Evolutionary conservation across 1,140 invertebrate genomes (phyloP), one percentile per base, ranked within the genome.

Genomic region (Octopus sinensis): DNA sequence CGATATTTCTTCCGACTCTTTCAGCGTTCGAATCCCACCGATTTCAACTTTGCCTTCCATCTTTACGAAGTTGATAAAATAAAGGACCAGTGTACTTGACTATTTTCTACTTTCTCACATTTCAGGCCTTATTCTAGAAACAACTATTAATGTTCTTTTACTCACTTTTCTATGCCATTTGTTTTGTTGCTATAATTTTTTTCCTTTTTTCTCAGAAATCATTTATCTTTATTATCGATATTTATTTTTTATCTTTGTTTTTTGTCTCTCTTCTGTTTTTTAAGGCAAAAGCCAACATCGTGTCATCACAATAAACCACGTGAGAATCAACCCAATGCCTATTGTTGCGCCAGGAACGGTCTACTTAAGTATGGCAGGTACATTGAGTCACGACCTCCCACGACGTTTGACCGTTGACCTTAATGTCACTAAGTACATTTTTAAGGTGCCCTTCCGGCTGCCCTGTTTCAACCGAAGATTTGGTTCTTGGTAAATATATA

Each of bases 401-500:
- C 78, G 85, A 43, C 79, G 84, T 17, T 71, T 88, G n/a, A 85
- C 84, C 56, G 84, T 88, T 30, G 82, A 88, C 79, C 79, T 88
- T 53, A 84, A 79, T 84, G 84, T 88, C 54, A 86, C 81, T 80
- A 88, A 88, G 81, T 87, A 87, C 80, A 84, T 87, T 82, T 86
- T 88, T 80, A 84, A 85, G 7, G 85, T 88, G 77, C 84, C 85
- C n/a, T 87, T 88, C 80, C 81, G 81, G 43, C 80, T 88, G 12
- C 87, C 87, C 9, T 88, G 87, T 81, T 83, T 87, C 76, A 84
- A 84, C 68, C 82, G 81, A 30, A 80, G 83, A 51, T 81, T 87
- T 62, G 87, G 87, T 68, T 87, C 87, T 9, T 88, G 87, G 87
- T 88, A 83, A 87, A 86, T 85, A 9, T 54, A 12, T 62, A 62